phyloP scores from a whole-genome alignment of 2,888 invertebrate genomes.

The Seladonia tumulorum region DNA sequence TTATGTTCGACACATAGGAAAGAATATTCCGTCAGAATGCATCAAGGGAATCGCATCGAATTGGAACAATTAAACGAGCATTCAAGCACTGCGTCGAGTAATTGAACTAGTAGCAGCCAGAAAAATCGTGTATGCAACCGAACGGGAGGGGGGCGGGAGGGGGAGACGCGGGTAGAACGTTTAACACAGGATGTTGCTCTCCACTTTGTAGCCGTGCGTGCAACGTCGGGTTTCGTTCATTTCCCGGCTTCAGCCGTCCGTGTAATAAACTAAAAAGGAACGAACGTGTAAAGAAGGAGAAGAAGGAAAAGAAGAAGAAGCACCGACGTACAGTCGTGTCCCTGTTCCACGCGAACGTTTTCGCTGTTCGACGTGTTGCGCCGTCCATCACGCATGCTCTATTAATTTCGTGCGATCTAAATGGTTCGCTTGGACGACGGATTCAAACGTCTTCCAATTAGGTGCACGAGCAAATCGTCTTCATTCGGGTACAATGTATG shows the following conservation, averaged over 20 bases:
- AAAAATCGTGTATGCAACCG: conserved; percentile 52
- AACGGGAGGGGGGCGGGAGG: neutral
- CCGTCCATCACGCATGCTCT: neutral
- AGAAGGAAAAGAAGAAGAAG: conserved; percentile 24
- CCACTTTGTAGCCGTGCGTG: conserved; percentile 60
- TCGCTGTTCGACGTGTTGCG: neutral
- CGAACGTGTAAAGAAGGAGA: conserved; percentile 8
- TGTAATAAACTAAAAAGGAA: conserved; percentile 25
- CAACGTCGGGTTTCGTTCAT: conserved; percentile 46
- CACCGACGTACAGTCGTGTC: neutral
- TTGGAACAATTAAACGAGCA: neutral
- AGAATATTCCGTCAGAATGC: neutral
- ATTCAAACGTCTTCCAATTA: conserved; percentile 4
- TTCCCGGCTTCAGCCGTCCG: conserved; percentile 33
- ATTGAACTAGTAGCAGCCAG: conserved; percentile 55
- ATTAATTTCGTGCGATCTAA: conserved; percentile 5
- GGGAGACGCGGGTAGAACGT: conserved; percentile 38
- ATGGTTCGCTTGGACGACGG: neutral
- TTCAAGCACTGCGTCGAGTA: conserved; percentile 39
- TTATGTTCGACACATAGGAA: neutral
- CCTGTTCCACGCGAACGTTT: conserved; percentile 20
- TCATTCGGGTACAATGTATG: neutral
- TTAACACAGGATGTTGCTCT: conserved; percentile 69
- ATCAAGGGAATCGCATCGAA: neutral
- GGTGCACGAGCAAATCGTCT: neutral